Evolutionary conservation across 2,888 invertebrate species (phyloP).

Genomic region (Mythimna loreyi): DNA sequence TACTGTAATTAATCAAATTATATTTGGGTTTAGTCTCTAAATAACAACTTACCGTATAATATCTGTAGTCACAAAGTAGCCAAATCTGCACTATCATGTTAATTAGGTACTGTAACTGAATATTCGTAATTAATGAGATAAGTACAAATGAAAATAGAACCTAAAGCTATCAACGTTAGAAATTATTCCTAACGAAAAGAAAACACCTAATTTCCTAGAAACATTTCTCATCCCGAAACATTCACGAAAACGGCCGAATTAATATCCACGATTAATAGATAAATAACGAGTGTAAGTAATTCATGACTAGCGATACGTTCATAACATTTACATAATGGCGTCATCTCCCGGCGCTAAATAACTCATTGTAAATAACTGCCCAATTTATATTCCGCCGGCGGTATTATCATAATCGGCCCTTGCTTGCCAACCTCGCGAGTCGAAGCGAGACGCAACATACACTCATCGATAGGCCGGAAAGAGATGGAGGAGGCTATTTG

Average conservation of each 20-base stretch:
- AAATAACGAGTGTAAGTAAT: conserved; percentile 63
- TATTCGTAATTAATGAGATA: not conserved
- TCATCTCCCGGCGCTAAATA: conserved; percentile 82
- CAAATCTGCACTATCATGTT: not conserved
- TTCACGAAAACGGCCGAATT: conserved; percentile 5
- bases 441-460: conserved; percentile 64
- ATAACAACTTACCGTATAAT: too few relatives aligned
- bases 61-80: too few relatives aligned
- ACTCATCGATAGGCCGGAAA: conserved; percentile 48
- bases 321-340: conserved; percentile 83
- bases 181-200: conserved; percentile 1
- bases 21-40: too few relatives aligned
- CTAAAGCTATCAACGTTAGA: not conserved
- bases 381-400: conserved; percentile 86
- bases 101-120: too few relatives aligned
- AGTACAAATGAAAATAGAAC: not conserved
- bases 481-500: conserved; percentile 67
- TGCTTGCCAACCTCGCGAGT: conserved; percentile 60
- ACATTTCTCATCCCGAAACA: conserved; percentile 1
- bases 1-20: too few relatives aligned
- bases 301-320: conserved; percentile 72
- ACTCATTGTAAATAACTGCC: conserved; percentile 87
- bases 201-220: not conserved
- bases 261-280: conserved; percentile 49
- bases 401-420: conserved; percentile 84